Conservation (phyloP, 2,113 vertebrate species). For the Mustelus asterias region DNA sequence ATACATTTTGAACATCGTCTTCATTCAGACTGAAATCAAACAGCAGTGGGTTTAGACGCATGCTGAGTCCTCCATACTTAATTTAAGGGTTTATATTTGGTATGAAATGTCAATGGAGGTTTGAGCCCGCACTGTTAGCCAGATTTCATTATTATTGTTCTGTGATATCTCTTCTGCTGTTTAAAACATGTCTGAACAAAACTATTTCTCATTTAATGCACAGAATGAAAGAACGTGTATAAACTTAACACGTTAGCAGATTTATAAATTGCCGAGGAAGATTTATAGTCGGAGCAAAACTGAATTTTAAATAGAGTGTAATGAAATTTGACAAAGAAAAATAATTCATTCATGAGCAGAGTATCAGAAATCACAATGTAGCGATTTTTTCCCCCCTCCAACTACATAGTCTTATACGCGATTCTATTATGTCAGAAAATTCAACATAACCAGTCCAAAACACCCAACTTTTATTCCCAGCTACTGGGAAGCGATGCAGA, state of each 20-base stretch:
- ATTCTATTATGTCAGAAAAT: neutral
- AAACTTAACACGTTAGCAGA: neutral
- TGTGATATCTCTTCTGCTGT: constrained; percentile 9
- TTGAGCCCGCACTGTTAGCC: neutral
- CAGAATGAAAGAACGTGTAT: neutral
- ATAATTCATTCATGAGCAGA: constrained; percentile 33
- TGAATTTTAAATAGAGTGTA: constrained; percentile 28
- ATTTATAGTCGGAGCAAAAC: neutral
- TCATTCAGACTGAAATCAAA: neutral
- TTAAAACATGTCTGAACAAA: constrained; percentile 4
- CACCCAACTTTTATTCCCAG: neutral
- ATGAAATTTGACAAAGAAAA: constrained; percentile 40
- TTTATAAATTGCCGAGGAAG: constrained; percentile 29
- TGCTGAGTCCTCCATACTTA: neutral
- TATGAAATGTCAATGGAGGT: neutral
- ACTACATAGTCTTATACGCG: neutral
- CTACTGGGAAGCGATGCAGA: neutral
- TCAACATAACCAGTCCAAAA: neutral
- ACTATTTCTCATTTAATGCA: constrained; percentile 1
- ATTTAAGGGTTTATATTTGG: neutral
- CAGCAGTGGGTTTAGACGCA: neutral
- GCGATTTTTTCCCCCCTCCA: neutral
- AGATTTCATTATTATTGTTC: constrained; percentile 23
- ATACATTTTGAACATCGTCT: neutral
- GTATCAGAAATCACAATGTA: neutral